These are phyloP conservation scores for Danio aesculapii DNA, from an alignment of 2,797 vertebrate species.

Conservation along the genomic window DNA sequence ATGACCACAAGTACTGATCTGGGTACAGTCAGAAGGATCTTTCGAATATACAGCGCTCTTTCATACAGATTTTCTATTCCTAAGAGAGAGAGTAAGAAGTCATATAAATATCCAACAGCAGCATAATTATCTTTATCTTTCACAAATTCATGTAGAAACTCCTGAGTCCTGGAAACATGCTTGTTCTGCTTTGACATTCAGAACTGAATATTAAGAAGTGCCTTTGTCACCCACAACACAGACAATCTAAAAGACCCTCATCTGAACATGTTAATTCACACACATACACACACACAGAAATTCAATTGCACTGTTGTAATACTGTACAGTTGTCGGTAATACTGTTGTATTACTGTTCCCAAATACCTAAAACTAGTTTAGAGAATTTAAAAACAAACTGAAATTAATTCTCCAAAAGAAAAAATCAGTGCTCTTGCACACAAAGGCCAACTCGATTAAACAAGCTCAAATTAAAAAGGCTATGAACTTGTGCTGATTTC, in stretches of 20 bases:
- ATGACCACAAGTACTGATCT: slow-evolving; percentile 95
- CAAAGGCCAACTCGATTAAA: too few species aligned
- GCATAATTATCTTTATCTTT: not conserved
- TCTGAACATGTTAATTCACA: slow-evolving; percentile 59
- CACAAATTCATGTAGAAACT: not conserved
- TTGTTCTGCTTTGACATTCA: slow-evolving; percentile 48
- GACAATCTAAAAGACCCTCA: slow-evolving; percentile 64
- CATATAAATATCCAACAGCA: not conserved
- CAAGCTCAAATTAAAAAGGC: not conserved
- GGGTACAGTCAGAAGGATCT: slow-evolving; percentile 93
- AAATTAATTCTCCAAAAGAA: too few species aligned
- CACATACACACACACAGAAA: too few species aligned
- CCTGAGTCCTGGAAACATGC: slow-evolving; percentile 15
- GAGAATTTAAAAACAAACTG: too few species aligned
- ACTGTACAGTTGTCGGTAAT: too few species aligned
- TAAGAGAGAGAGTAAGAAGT: slow-evolving; percentile 65
- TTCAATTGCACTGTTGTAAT: too few species aligned
- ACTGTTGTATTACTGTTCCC: too few species aligned
- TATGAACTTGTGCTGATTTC: slow-evolving; percentile 8
- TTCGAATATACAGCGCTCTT: slow-evolving; percentile 93
- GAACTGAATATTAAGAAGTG: slow-evolving; percentile 34
- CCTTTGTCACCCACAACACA: slow-evolving; percentile 37
- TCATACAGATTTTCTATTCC: slow-evolving; percentile 98
- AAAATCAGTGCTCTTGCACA: too few species aligned
- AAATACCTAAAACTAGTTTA: too few species aligned